Base-by-base conservation (phyloP, 2,113 vertebrate genomes). In the Zingel zingel region DNA sequence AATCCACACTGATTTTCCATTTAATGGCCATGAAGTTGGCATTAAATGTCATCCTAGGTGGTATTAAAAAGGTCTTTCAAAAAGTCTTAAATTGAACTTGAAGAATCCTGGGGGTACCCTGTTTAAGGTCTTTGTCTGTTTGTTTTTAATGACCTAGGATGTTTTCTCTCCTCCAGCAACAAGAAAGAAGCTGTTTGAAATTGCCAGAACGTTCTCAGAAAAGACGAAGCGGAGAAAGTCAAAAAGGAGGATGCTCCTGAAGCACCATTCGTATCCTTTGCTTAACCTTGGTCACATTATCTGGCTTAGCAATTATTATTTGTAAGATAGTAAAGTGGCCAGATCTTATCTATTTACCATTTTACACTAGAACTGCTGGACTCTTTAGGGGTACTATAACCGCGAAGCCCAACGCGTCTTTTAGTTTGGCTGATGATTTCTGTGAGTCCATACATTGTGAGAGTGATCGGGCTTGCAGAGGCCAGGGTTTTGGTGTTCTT, bases 221-320 rank as follows among this genome's bases (percentile, higher is more conserved):
- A 99, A 97, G 95, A 99, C 98, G 0, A 99, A 97, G 94, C 97
- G 98, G 95, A 97, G 96, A 91, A 99, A 98, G 94, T 96, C 97
- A 0, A 99, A 97, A 95, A 95, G 96, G 91, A 98, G 96, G 94
- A 94, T 95, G 23, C 94, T 98, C 73, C 85, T 97, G 83, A 98
- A 97, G 92, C 98, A 98, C 84, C 98, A 98, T 54, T 96, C 93
- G 95, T 99, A 99, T 99, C 98, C 97, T 98, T 94, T 50, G 25
- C n/a, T 74, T 0, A 39, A 59, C 30, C 7, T 18, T 19, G 47
- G 6, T 73, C 18, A 23, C 12, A 14, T 47, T 47, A 56, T 48
- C 36, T 57, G 11, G 14, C 47, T 39, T 39, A 10, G 36, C 7
- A 39, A 10, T 39, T 39, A 39, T 39, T 3, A 2, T 9, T 39